A percentile compares a stretch with the other conserved stretches of the same genome.
These are phyloP conservation scores for Drosophila paramelanica DNA, from an alignment of 2,888 invertebrate genomes.

Conservation along the genomic window DNA sequence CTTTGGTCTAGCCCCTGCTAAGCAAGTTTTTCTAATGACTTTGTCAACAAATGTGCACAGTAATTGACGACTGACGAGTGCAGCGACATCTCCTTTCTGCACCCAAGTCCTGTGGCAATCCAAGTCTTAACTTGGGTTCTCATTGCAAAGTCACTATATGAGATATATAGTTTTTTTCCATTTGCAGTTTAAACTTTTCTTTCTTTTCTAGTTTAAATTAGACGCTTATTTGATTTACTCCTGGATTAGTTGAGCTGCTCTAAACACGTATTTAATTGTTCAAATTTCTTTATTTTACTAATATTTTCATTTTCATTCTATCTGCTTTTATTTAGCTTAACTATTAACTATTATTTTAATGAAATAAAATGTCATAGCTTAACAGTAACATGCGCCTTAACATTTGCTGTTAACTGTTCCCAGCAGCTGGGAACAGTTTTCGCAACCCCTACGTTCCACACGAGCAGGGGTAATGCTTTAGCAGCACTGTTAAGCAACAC, in stretches of 20 bases:
- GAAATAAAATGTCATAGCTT: neutral
- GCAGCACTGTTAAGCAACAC: conserved; percentile 18
- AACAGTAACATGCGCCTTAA: conserved; percentile 1
- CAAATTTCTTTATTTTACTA: too few relatives aligned
- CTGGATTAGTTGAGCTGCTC: neutral
- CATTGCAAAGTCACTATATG: conserved; percentile 1
- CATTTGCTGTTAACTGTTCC: conserved; percentile 2
- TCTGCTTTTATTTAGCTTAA: too few relatives aligned
- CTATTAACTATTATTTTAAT: too few relatives aligned
- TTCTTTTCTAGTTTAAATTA: neutral
- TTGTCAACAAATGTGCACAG: conserved; percentile 46
- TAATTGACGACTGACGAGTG: conserved; percentile 40
- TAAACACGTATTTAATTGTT: neutral
- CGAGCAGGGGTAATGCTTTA: conserved; percentile 1
- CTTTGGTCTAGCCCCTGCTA: conserved; percentile 55
- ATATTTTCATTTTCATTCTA: too few relatives aligned
- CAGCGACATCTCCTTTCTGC: neutral
- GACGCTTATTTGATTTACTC: neutral
- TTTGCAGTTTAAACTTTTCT: conserved; percentile 1
- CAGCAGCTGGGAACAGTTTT: conserved; percentile 47
- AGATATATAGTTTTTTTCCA: neutral
- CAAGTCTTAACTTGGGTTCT: conserved; percentile 1
- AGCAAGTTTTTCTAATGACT: conserved; percentile 65
- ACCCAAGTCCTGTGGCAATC: neutral
- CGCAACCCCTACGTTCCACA: neutral